phyloP scores from a whole-genome alignment of 1,140 invertebrate species.

The Bombus turneri region DNA sequence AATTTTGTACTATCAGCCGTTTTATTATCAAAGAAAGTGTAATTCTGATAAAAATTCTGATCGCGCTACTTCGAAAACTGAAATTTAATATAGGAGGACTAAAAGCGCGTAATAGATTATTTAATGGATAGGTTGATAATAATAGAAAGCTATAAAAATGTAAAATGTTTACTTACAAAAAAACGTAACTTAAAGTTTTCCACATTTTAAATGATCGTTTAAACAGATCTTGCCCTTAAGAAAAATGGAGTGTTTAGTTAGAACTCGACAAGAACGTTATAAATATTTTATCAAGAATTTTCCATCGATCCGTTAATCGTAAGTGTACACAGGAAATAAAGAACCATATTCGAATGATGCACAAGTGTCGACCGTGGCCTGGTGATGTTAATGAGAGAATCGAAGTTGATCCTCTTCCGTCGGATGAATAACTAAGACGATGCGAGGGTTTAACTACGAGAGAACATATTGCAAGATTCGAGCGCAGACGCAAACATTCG shows the following conservation, averaged over 20 bases:
- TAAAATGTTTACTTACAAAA: slow-evolving; percentile 4
- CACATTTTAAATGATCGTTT: neutral
- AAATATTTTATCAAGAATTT: neutral
- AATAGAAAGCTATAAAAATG: neutral
- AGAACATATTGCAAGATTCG: slow-evolving; percentile 60
- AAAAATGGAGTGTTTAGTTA: neutral
- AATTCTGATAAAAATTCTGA: too few species aligned
- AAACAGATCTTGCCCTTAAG: neutral
- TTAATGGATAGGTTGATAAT: neutral
- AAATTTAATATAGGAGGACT: neutral
- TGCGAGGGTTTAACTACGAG: slow-evolving; percentile 50
- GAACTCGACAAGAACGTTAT: neutral
- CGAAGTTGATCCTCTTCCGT: slow-evolving; percentile 38
- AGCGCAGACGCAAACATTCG: slow-evolving; percentile 53
- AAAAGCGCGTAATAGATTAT: neutral
- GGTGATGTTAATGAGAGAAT: slow-evolving; percentile 55
- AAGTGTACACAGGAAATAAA: neutral
- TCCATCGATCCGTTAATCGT: slow-evolving; percentile 7
- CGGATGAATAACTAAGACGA: slow-evolving; percentile 55
- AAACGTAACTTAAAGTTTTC: neutral
- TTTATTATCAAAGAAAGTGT: neutral
- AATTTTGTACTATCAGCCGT: slow-evolving; percentile 39
- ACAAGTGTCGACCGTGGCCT: slow-evolving; percentile 13
- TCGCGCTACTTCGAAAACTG: neutral
- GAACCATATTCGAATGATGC: slow-evolving; percentile 3